A percentile compares a stretch with the other conserved stretches of the same genome.
phyloP scores from a whole-genome alignment of 1,140 invertebrate genomes.

The Drusus annulatus region DNA sequence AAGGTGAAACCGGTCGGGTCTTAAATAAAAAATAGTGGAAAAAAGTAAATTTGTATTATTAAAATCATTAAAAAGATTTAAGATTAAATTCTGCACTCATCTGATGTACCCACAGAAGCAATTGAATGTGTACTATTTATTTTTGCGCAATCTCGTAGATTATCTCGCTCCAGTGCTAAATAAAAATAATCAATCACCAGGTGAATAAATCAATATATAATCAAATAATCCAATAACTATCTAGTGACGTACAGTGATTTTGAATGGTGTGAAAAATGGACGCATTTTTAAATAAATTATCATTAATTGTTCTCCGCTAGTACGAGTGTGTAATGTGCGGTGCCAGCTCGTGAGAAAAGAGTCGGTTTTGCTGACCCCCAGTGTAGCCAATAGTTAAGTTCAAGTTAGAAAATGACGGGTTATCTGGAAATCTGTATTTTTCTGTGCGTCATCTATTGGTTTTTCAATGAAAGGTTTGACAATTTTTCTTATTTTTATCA shows the following conservation, averaged over 20 bases:
- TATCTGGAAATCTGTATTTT: slow-evolving; percentile 68
- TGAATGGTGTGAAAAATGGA: not conserved
- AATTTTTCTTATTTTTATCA: not conserved
- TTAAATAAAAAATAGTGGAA: too few species aligned
- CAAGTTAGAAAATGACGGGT: slow-evolving; percentile 65
- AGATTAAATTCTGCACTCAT: too few species aligned
- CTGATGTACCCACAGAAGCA: too few species aligned
- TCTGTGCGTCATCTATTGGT: slow-evolving; percentile 69
- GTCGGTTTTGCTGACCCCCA: slow-evolving; percentile 61
- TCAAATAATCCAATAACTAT: not conserved
- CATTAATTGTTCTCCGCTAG: not conserved
- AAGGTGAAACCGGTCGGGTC: too few species aligned
- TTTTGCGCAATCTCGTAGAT: too few species aligned
- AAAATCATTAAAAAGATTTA: too few species aligned
- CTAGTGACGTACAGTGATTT: slow-evolving; percentile 34
- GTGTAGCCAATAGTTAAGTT: too few species aligned
- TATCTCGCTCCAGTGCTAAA: not conserved
- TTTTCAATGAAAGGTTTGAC: slow-evolving; percentile 70
- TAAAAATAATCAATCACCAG: not conserved
- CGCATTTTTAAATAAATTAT: not conserved
- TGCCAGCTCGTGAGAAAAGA: not conserved
- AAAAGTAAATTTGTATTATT: too few species aligned
- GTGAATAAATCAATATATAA: not conserved
- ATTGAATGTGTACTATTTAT: too few species aligned
- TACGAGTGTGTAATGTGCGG: not conserved